Conservation (phyloP, 2,113 vertebrate genomes). For the Acrocephalus kingi region DNA sequence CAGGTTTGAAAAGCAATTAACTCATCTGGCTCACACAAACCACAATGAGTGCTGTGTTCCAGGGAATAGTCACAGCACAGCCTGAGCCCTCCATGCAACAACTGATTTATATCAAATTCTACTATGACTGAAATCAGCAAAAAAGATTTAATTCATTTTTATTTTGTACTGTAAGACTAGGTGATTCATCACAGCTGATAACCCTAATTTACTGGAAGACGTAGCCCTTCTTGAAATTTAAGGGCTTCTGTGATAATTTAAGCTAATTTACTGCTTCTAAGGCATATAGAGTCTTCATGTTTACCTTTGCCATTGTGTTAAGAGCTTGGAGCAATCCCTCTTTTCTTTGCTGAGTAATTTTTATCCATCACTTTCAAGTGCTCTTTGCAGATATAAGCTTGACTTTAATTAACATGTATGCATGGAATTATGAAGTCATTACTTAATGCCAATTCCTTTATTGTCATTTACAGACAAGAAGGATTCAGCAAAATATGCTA, state of each 20-base stretch:
- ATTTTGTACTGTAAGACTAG: neutral
- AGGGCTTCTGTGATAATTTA: neutral
- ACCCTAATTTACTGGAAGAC: neutral
- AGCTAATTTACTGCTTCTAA: neutral
- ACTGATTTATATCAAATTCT: neutral
- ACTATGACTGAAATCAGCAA: neutral
- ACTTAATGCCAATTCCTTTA: neutral
- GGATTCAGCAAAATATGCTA: neutral
- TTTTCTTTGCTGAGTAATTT: neutral
- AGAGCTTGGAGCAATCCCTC: neutral
- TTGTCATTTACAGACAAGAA: neutral
- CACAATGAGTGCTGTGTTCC: fast-evolving
- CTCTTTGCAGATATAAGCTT: neutral
- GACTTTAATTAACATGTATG: neutral
- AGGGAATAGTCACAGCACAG: fast-evolving
- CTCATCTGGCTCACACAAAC: neutral
- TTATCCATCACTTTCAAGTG: neutral
- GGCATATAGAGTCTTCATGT: neutral
- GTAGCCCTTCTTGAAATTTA: neutral
- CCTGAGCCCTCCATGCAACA: neutral
- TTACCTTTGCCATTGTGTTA: neutral
- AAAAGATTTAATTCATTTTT: neutral
- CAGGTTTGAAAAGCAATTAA: neutral
- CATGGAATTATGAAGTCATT: neutral
- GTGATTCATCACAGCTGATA: neutral